phyloP scores from a whole-genome alignment of 2,888 invertebrate genomes.

The Ferdinandea cuprea region DNA sequence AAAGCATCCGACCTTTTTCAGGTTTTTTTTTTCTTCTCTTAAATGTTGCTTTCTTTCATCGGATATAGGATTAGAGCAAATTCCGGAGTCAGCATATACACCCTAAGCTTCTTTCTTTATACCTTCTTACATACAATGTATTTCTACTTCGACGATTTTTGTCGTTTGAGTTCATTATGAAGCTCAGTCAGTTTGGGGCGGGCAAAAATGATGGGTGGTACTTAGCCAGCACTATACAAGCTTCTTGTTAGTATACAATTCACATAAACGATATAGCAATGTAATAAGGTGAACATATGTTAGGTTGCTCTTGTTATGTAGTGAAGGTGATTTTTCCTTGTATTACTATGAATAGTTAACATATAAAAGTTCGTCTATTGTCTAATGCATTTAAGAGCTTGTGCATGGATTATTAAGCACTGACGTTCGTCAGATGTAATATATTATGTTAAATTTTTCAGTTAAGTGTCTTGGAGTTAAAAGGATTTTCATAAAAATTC shows the following conservation, averaged over 20 bases:
- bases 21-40: conserved; percentile 19
- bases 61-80: conserved; percentile 71
- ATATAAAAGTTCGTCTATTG: conserved; percentile 35
- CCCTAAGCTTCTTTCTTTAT: conserved; percentile 62
- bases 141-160: conserved; percentile 62
- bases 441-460: no score
- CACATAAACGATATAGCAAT: conserved; percentile 21
- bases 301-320: conserved; percentile 1
- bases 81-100: conserved; percentile 65
- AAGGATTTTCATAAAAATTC: no score
- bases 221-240: conserved; percentile 48
- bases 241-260: conserved; percentile 46
- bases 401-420: conserved; percentile 26
- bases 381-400: conserved; percentile 57
- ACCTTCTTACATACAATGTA: conserved; percentile 30
- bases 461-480: no score
- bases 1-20: conserved; percentile 58
- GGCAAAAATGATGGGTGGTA: conserved; percentile 60
- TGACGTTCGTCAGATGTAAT: not conserved
- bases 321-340: conserved; percentile 8
- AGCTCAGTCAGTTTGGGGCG: conserved; percentile 47
- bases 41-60: conserved; percentile 65
- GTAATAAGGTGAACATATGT: conserved; percentile 43
- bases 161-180: conserved; percentile 68
- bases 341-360: conserved; percentile 9